A percentile compares a stretch with the other conserved stretches of the same genome.
These are phyloP conservation scores for Procambarus virginalis DNA, from an alignment of 1,140 invertebrate genomes.

Conservation along the genomic window DNA sequence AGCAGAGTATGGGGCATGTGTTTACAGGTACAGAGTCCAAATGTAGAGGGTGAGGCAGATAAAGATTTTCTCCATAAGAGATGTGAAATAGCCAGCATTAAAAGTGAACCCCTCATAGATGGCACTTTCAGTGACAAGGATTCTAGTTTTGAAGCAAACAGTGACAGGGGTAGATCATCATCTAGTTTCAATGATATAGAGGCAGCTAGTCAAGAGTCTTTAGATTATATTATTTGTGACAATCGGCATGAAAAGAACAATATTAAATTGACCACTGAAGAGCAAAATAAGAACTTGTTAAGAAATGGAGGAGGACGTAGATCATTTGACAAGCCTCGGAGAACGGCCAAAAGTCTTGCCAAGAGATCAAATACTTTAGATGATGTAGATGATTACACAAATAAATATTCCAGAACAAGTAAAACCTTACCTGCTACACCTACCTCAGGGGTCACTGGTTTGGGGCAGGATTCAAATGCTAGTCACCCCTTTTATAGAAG, in stretches of 20 bases:
- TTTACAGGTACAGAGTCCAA: conserved; percentile 55
- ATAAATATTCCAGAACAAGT: conserved; percentile 11
- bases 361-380: conserved; percentile 37
- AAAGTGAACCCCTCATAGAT: conserved; percentile 47
- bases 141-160: neutral
- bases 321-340: conserved; percentile 56
- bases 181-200: conserved; percentile 32
- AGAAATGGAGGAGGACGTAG: conserved; percentile 38
- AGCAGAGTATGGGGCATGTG: conserved; percentile 60
- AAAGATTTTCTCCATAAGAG: conserved; percentile 1
- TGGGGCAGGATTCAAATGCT: neutral
- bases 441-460: neutral
- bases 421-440: conserved; percentile 52
- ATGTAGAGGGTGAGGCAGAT: conserved; percentile 30
- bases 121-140: conserved; percentile 20
- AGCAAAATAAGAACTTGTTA: conserved; percentile 24
- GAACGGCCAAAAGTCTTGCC: neutral
- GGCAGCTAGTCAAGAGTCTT: neutral
- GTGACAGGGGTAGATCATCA: conserved; percentile 7
- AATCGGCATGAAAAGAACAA: conserved; percentile 11
- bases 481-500: conserved; percentile 47
- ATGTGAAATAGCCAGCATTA: conserved; percentile 29
- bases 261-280: conserved; percentile 7
- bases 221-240: conserved; percentile 9
- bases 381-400: conserved; percentile 23